Conservation (phyloP, 2,888 invertebrate species). For the Rugalucina vietnamica region DNA sequence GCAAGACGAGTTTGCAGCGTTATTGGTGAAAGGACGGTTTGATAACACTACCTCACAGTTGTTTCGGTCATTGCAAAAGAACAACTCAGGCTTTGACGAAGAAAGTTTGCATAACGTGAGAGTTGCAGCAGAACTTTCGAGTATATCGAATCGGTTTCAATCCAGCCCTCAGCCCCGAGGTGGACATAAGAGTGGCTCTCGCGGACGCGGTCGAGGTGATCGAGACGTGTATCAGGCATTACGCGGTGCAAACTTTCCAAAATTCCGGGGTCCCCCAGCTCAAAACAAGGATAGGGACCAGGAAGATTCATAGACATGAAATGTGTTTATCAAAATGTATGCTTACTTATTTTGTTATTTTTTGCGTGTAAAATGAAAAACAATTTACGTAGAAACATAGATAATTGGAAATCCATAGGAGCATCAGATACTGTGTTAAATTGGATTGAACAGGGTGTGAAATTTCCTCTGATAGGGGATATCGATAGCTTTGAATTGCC, state of each 20-base stretch:
- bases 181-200: not conserved
- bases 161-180: not conserved
- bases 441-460: slow-evolving; percentile 19
- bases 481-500: not conserved
- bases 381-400: not conserved
- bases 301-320: not conserved
- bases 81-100: slow-evolving; percentile 4
- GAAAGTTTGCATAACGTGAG: not conserved
- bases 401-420: not conserved
- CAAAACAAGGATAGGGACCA: not conserved
- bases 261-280: not conserved
- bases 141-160: not conserved
- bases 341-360: not conserved
- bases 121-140: not conserved
- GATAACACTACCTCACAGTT: not conserved
- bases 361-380: not conserved
- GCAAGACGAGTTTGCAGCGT: slow-evolving; percentile 4
- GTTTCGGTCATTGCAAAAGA: not conserved
- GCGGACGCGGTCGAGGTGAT: not conserved
- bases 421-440: not conserved
- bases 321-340: not conserved
- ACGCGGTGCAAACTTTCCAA: not conserved
- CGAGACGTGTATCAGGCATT: not conserved
- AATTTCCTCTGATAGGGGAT: not conserved
- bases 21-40: slow-evolving; percentile 4